Base-by-base conservation (phyloP, 2,113 vertebrate species). In the Campylorhamphus procurvoides region DNA sequence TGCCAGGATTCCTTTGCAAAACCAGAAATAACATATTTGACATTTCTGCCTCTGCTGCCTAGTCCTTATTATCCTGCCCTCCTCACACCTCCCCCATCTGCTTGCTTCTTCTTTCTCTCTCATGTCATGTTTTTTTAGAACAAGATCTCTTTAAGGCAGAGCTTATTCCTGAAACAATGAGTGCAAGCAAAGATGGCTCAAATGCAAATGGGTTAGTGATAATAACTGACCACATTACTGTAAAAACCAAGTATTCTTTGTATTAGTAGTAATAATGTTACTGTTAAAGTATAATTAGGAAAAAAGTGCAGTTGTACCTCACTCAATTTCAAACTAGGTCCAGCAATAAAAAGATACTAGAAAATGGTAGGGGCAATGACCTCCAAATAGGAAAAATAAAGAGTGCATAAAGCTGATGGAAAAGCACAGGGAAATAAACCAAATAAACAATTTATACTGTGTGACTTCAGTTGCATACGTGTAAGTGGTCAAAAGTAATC, bases 151-250 rank as follows among this genome's bases (percentile, higher is more conserved):
- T 74, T 91, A 56, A 63, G 52, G 39, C 18, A 93, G 39, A 59
- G 35, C 18, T 85, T 92, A 52, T 81, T 82, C 90, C 80, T 68
- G 29, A 96, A 90, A 92, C 56, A 84, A 93, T 28, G 44, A 59
- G 39, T 19, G 24, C 17, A 28, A 91, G n/a, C 63, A 83, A 90
- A 80, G 28, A 64, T 1, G 1, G 33, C 49, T 76, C 42, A 76
- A 47, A 28, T 33, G 79, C 63, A 92, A 94, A 84, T 37, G 42
- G 60, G 12, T 23, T 35, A 74, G 39, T 56, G 80, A 64, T 75
- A 87, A 80, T 59, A 80, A 67, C 33, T 77, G 83, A 87, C 42
- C 27, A 56, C 44, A 39, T 72, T 67, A 81, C 16, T 27, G 47
- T 35, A 69, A n/a, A 87, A 82, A 15, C 24, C 44, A 73, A 84